These are phyloP conservation scores for Stratiomys singularior DNA, from an alignment of 2,888 invertebrate species.

Conservation along the genomic window DNA sequence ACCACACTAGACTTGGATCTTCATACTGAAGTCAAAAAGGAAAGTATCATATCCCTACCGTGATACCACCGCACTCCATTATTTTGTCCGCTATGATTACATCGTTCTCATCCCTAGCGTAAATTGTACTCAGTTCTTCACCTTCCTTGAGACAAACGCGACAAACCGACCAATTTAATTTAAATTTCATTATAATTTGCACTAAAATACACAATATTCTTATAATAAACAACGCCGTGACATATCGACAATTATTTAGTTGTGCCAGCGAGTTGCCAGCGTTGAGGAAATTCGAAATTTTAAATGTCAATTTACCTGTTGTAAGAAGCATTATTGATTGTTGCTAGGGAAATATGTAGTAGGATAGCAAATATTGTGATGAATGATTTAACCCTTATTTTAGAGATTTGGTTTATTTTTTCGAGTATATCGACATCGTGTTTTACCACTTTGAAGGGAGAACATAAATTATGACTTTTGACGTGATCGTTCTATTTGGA, in stretches of 20 bases:
- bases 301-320: too few species aligned
- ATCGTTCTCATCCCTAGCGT: constrained; percentile 50
- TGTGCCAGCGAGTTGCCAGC: constrained; percentile 24
- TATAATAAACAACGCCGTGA: constrained; percentile 39
- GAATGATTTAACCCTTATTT: too few species aligned
- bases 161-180: constrained; percentile 51
- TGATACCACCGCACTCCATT: constrained; percentile 51
- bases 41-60: constrained; percentile 46
- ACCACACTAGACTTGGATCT: background rate
- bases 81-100: constrained; percentile 51
- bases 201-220: constrained; percentile 27
- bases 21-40: constrained; percentile 12
- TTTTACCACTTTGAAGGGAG: too few species aligned
- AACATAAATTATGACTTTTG: too few species aligned
- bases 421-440: too few species aligned
- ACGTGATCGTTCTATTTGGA: too few species aligned
- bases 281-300: background rate
- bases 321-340: too few species aligned
- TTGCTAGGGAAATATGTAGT: too few species aligned
- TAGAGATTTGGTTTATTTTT: too few species aligned
- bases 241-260: constrained; percentile 32
- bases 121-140: constrained; percentile 51
- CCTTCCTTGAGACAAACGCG: constrained; percentile 53
- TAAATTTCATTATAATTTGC: constrained; percentile 44
- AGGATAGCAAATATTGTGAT: too few species aligned